Base-by-base conservation (phyloP, 1,140 invertebrate species). In the Neodiprion fabricii region DNA sequence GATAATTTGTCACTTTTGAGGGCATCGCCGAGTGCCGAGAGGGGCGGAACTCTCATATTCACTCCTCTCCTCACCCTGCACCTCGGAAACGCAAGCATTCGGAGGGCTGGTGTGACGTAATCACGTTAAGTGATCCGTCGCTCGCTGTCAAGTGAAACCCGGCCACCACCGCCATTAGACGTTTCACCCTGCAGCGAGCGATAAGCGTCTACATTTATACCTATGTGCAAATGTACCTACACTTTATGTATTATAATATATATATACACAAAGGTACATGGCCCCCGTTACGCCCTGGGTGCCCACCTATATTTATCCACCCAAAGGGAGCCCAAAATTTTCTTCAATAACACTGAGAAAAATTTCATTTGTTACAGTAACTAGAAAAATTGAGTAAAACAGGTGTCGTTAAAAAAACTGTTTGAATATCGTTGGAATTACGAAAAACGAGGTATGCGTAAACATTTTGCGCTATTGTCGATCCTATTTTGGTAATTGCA, bases 101-200 rank as follows among this genome's bases (percentile, higher is more conserved):
- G 47, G 17, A 17, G 49, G n/a, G 9, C 53, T 74, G 47, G 48
- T 23, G 65, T 67, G 74, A 77, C 75, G 81, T 74, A 79, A 82
- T 81, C 73, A 75, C 49, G 80, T 80, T 82, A 84, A 85, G 82
- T 81, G 82, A 87, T 87, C 85, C 84, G 83, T 86, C 85, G 79
- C 79, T 83, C 53, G 53, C 53, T 61, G 53, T 61, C 53, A 61
- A 61, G 53, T 61, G 53, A 61, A 61, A 40, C 28, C 28, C 53
- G 7, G 11, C 53, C 53, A 14, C 11, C 53, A 61, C 53, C 53
- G 53, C 53, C 53, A 61, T 61, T 61, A 61, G 53, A 17, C 11
- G 53, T 61, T 40, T 14, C 7, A 61, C 53, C 53, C 53, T 61
- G 53, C 53, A 9, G 7, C n/a, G n/a, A 61, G 53, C 53, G 53